Evolutionary conservation across 2,888 invertebrate genomes (phyloP).

Genomic region (Cerastoderma edule): DNA sequence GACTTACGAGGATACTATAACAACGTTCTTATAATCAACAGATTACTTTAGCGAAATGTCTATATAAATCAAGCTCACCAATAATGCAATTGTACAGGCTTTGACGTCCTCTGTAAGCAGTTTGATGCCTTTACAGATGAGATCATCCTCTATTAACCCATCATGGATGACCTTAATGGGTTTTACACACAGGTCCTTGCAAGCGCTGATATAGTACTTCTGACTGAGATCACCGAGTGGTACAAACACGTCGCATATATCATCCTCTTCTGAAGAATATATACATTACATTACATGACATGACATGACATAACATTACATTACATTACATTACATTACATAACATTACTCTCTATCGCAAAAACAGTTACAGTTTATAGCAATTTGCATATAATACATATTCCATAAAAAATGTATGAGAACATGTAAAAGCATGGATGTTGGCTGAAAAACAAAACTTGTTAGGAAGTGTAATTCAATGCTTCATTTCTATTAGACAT

Average conservation of each 20-base stretch:
- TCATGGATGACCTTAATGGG: slow-evolving; percentile 61
- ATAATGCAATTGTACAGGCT: slow-evolving; percentile 64
- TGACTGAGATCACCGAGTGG: slow-evolving; percentile 51
- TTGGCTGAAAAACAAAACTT: no score
- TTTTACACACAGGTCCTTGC: slow-evolving; percentile 54
- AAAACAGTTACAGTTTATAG: no score
- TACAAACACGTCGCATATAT: slow-evolving; percentile 30
- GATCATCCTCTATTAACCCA: slow-evolving; percentile 51
- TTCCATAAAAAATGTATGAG: no score
- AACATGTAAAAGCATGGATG: no score
- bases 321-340: no score
- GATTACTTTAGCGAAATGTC: background rate
- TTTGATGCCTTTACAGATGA: slow-evolving; percentile 48
- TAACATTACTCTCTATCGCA: no score
- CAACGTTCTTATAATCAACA: background rate
- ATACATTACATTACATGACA: no score
- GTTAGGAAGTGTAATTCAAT: no score
- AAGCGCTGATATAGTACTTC: slow-evolving; percentile 61
- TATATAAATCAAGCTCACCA: slow-evolving; percentile 62
- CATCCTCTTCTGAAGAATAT: slow-evolving; percentile 52
- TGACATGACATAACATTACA: no score
- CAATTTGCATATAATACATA: no score
- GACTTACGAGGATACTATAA: no score
- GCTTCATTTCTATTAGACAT: no score
- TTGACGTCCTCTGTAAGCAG: slow-evolving; percentile 59